These are phyloP conservation scores for Rhea pennata DNA, from an alignment of 2,113 vertebrate species.

Conservation along the genomic window DNA sequence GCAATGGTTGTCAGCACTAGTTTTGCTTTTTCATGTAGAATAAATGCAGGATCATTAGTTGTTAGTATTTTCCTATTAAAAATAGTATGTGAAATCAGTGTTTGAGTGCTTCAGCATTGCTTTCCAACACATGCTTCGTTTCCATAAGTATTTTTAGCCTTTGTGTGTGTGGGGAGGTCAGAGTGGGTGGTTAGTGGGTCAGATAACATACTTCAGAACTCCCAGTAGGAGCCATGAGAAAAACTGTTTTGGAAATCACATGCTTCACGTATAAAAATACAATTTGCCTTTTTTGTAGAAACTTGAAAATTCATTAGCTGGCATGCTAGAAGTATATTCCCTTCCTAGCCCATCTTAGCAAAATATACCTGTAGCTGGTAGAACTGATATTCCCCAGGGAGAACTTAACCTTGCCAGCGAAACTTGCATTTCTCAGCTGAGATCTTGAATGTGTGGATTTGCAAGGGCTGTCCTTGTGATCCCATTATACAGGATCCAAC, in stretches of 20 bases:
- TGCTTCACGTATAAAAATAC: neutral
- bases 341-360: neutral
- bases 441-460: neutral
- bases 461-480: neutral
- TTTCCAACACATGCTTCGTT: neutral
- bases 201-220: slow-evolving; percentile 4
- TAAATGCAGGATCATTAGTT: neutral
- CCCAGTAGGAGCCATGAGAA: neutral
- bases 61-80: neutral
- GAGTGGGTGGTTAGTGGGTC: neutral
- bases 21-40: neutral
- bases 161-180: neutral
- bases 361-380: neutral
- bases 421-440: neutral
- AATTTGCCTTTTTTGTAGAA: neutral
- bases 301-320: neutral
- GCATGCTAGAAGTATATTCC: neutral
- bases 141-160: slow-evolving; percentile 16
- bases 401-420: neutral
- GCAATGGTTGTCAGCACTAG: neutral
- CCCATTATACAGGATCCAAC: neutral
- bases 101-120: neutral
- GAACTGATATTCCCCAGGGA: neutral
- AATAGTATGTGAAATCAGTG: neutral
- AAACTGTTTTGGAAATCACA: neutral